A percentile compares a stretch with the other conserved stretches of the same genome.
Conservation (phyloP, 2,888 invertebrate species). For the Tenthredo mesomela region DNA sequence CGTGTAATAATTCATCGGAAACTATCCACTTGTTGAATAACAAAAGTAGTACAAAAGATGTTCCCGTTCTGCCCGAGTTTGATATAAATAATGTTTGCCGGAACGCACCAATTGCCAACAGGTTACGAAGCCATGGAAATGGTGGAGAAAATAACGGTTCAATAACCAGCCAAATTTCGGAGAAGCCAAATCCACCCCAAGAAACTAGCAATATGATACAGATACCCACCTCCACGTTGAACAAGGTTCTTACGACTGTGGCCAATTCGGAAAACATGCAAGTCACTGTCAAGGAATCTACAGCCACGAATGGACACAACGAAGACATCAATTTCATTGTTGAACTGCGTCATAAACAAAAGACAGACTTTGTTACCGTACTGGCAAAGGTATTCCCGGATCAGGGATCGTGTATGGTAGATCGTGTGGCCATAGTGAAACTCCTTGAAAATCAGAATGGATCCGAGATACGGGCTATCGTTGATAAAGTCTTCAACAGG, state of each 20-base stretch:
- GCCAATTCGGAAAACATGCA: conserved; percentile 72
- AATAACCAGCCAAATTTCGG: not conserved
- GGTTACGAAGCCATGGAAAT: conserved; percentile 69
- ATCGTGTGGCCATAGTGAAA: conserved; percentile 68
- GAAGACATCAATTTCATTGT: conserved; percentile 76
- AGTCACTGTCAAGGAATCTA: conserved; percentile 74
- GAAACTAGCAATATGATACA: conserved; percentile 69
- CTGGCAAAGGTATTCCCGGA: conserved; percentile 75
- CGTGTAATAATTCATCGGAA: not conserved
- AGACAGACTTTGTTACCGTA: conserved; percentile 64
- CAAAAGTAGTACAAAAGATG: conserved; percentile 16
- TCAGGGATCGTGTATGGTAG: conserved; percentile 74
- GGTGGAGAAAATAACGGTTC: conserved; percentile 6
- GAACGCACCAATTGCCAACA: conserved; percentile 67
- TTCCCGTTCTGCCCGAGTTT: not conserved
- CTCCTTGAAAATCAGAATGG: conserved; percentile 71
- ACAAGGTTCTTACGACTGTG: conserved; percentile 73
- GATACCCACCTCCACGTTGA: conserved; percentile 73
- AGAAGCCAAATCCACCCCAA: conserved; percentile 26
- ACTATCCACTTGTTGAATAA: not conserved
- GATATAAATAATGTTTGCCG: conserved; percentile 15
- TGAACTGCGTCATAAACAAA: conserved; percentile 71
- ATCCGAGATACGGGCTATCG: conserved; percentile 71
- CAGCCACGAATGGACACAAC: conserved; percentile 67
- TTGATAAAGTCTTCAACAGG: conserved; percentile 67